Conservation (phyloP, 2,888 invertebrate species). For the Mongoloraphidia duomilia region DNA sequence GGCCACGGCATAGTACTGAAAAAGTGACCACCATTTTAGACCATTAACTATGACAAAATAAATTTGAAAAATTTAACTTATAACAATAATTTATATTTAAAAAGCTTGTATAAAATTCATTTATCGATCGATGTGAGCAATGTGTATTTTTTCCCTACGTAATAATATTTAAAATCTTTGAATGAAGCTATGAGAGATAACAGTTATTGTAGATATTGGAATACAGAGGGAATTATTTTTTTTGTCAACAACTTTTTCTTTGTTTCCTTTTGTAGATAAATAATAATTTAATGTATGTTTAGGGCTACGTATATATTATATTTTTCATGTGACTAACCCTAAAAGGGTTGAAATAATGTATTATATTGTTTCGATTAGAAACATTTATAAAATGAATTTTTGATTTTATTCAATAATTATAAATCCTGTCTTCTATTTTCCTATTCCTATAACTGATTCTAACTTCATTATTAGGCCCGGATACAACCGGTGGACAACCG, state of each 20-base stretch:
- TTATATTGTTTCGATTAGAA: slow-evolving; percentile 9
- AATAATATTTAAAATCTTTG: neutral
- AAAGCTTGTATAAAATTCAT: slow-evolving; percentile 3
- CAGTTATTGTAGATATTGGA: slow-evolving; percentile 16
- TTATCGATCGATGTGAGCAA: slow-evolving; percentile 3
- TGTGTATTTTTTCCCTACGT: slow-evolving; percentile 3
- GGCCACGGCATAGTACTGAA: neutral
- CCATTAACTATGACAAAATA: slow-evolving; percentile 4
- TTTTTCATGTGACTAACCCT: slow-evolving; percentile 9
- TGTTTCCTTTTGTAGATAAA: slow-evolving; percentile 27
- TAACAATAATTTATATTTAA: neutral
- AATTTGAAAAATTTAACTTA: neutral
- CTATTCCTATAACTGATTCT: too few relatives aligned
- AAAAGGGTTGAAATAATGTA: slow-evolving; percentile 15
- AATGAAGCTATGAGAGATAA: slow-evolving; percentile 13
- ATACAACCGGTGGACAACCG: too few relatives aligned
- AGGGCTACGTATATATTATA: slow-evolving; percentile 11
- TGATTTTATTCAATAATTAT: too few relatives aligned
- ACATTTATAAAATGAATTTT: slow-evolving; percentile 4
- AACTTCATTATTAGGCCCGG: too few relatives aligned
- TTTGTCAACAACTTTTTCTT: slow-evolving; percentile 2
- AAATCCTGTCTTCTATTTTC: too few relatives aligned
- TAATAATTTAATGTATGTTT: slow-evolving; percentile 11
- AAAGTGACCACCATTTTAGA: slow-evolving; percentile 6
- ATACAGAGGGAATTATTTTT: slow-evolving; percentile 9